Base-by-base conservation (phyloP, 2,888 invertebrate genomes). In the Tinea pellionella region DNA sequence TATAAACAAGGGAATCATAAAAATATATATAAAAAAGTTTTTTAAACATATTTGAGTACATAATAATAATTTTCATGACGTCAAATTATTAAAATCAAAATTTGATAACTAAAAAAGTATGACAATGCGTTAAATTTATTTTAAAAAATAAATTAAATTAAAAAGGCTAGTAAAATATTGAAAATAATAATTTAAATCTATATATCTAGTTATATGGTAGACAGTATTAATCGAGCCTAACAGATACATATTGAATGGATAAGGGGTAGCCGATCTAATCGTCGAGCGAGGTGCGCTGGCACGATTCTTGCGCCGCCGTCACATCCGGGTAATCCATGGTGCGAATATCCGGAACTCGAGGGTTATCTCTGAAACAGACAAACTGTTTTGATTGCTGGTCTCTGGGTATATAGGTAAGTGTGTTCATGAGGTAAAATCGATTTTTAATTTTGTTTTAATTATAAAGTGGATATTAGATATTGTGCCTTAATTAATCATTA, bases 261-360 rank as follows among this genome's bases (percentile, higher is more conserved):
- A 15, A 47, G 77, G 79, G 81, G 76, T 79, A 78, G 74, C 72
- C 70, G 71, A 74, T 63, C 77, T 86, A 87, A 87, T 87, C 84
- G 77, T 77, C 53, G 68, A 12, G 18, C 19, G 12, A 12, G 32
- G 12, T 85, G 85, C 85, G 72, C 64, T 68, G 81, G 72, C 86
- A 86, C 86, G 86, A 72, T 64, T 67, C 69, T 65, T 69, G 71
- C 64, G 59, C 29, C 59, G 24, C 16, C 69, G 68, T 69, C 76
- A 72, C 73, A 76, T 71, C 78, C 75, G 74, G 67, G 73, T 77
- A 77, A 81, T 78, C 81, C 80, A 63, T 65, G 64, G 65, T 68
- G 67, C 68, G 72, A 70, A 69, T 67, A 68, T 67, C 63, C 66
- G 65, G 63, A 47, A 61, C 61, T 64, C 68, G 66, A 75, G 78